phyloP scores from a whole-genome alignment of 1,140 invertebrate species.

The Pemphigus obesinymphae region DNA sequence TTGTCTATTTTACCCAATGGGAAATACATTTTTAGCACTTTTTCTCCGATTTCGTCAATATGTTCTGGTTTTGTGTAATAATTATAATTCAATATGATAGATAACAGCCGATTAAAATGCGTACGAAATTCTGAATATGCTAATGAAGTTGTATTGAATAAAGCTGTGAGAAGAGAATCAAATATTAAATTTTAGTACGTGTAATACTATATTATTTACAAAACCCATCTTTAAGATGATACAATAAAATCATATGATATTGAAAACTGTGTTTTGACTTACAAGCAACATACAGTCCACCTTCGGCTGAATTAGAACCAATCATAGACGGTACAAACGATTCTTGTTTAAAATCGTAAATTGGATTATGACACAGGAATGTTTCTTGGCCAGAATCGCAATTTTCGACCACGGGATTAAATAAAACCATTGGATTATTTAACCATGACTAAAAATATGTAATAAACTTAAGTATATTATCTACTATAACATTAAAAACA shows the following conservation, averaged over 20 bases:
- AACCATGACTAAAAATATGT: constrained; percentile 9
- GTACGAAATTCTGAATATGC: neutral
- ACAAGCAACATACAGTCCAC: constrained; percentile 62
- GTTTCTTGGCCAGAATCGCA: neutral
- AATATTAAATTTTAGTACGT: too few relatives aligned
- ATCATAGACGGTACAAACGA: constrained; percentile 62
- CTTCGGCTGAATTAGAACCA: constrained; percentile 64
- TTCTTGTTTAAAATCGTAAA: neutral
- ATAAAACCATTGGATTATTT: neutral
- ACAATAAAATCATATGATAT: too few relatives aligned
- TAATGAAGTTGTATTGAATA: neutral
- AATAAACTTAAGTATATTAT: too few relatives aligned
- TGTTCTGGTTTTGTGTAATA: neutral
- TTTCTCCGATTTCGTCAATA: neutral
- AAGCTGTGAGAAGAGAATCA: neutral
- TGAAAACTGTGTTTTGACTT: neutral
- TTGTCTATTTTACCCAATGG: neutral
- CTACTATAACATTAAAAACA: too few relatives aligned
- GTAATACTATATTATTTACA: too few relatives aligned
- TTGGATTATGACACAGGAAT: constrained; percentile 6
- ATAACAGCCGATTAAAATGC: neutral
- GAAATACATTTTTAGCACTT: neutral
- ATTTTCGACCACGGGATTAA: neutral
- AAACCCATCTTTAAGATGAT: too few relatives aligned
- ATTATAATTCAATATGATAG: neutral